A percentile compares a stretch with the other conserved stretches of the same genome.
phyloP scores from a whole-genome alignment of 2,113 vertebrate genomes.

The Vimba vimba region DNA sequence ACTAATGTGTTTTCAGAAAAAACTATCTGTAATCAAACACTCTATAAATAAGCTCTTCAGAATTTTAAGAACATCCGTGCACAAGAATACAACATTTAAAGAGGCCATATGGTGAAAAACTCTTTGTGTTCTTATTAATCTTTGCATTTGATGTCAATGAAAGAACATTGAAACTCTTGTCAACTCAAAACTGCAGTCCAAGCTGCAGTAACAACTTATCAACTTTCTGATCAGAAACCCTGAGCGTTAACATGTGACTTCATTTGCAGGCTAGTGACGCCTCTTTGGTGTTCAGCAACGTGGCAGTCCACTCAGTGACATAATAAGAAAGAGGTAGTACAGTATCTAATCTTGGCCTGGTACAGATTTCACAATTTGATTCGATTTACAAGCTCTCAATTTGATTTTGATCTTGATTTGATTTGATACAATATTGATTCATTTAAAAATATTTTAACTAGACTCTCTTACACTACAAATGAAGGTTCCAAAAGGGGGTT shows the following conservation, averaged over 20 bases:
- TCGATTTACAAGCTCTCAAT: background rate
- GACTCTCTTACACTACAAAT: too few relatives aligned
- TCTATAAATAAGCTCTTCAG: background rate
- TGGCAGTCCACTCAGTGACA: background rate
- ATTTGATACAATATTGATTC: background rate
- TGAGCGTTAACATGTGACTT: background rate
- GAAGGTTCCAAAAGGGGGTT: too few relatives aligned
- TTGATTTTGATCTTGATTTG: too few relatives aligned
- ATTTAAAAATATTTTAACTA: background rate
- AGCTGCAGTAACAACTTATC: background rate
- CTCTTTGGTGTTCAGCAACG: background rate
- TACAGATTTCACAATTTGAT: background rate
- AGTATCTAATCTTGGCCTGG: background rate
- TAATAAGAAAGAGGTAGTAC: background rate
- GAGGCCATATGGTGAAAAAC: background rate
- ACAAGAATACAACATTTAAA: background rate
- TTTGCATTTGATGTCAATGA: background rate
- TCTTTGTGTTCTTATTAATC: background rate
- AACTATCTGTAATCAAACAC: conserved; percentile 6
- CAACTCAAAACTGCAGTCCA: background rate
- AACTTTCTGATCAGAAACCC: background rate
- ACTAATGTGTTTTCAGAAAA: conserved; percentile 25
- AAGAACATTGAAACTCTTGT: background rate
- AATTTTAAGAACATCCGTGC: background rate
- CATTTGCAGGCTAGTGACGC: background rate